A percentile compares a stretch with the other conserved stretches of the same genome.
Conservation (phyloP, 2,113 vertebrate genomes). For the Uropsilus gracilis region DNA sequence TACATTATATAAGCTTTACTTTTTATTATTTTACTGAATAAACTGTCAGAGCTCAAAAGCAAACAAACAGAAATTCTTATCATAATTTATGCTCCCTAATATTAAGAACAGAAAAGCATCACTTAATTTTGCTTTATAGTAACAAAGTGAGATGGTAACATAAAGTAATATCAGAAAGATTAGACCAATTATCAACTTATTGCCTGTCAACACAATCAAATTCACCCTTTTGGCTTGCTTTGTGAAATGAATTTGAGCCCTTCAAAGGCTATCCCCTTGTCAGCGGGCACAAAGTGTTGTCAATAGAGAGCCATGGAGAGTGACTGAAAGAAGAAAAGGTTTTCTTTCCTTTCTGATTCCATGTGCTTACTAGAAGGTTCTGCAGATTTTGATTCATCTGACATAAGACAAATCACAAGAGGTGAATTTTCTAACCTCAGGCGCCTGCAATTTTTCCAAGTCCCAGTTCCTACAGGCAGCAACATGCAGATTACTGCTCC, state of each 20-base stretch:
- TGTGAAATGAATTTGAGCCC: not conserved
- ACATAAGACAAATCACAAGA: not conserved
- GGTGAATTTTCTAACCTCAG: not conserved
- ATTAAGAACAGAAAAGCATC: not conserved
- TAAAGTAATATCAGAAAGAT: not conserved
- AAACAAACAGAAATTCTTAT: not conserved
- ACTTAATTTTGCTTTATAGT: not conserved
- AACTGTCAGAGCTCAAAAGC: not conserved
- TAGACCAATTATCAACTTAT: not conserved
- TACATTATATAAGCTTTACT: not conserved
- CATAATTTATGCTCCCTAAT: too few species aligned
- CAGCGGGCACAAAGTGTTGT: not conserved
- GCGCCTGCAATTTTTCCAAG: accelerated
- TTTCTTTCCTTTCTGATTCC: not conserved
- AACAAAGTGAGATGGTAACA: not conserved
- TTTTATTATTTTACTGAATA: not conserved
- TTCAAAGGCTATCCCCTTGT: not conserved
- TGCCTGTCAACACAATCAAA: too few species aligned
- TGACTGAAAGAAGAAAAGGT: not conserved
- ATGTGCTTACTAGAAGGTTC: not conserved
- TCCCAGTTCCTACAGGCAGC: not conserved
- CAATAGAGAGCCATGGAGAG: not conserved
- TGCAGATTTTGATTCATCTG: not conserved
- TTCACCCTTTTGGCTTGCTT: too few species aligned
- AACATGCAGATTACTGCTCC: not conserved